phyloP scores from a whole-genome alignment of 2,797 vertebrate species.

The Onychomys arenicola region DNA sequence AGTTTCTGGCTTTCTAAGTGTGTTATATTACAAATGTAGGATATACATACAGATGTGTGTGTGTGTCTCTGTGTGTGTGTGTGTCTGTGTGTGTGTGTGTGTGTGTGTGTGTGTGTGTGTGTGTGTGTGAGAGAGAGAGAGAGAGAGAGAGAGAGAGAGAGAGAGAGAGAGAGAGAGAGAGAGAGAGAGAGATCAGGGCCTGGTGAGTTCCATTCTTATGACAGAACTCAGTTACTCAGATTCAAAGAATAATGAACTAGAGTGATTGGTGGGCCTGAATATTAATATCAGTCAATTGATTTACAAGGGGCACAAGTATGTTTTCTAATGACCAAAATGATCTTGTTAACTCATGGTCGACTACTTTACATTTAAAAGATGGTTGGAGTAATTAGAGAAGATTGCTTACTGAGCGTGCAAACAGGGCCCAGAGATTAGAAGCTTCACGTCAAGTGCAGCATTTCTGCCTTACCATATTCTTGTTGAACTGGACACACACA shows the following conservation, averaged over 20 bases:
- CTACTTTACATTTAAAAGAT: constrained; percentile 41
- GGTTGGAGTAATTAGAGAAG: background rate
- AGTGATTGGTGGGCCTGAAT: background rate
- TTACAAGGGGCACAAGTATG: background rate
- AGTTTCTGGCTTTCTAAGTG: constrained; percentile 25
- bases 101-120: no score
- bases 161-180: background rate
- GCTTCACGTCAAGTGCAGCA: background rate
- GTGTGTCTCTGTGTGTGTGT: no score
- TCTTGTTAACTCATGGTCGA: background rate
- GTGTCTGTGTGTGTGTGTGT: no score
- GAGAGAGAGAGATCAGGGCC: background rate
- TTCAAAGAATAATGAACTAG: background rate
- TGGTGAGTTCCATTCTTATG: background rate
- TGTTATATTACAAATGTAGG: constrained; percentile 9
- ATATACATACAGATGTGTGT: background rate
- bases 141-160: background rate
- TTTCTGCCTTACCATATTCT: background rate
- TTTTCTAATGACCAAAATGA: constrained; percentile 36
- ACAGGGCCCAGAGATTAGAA: constrained; percentile 35
- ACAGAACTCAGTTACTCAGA: background rate
- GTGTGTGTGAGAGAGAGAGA: background rate
- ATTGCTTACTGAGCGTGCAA: constrained; percentile 17
- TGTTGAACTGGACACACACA: background rate
- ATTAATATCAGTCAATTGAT: background rate